These are phyloP conservation scores for Mesembrinibis cayennensis DNA, from an alignment of 2,113 vertebrate genomes.

Conservation along the genomic window DNA sequence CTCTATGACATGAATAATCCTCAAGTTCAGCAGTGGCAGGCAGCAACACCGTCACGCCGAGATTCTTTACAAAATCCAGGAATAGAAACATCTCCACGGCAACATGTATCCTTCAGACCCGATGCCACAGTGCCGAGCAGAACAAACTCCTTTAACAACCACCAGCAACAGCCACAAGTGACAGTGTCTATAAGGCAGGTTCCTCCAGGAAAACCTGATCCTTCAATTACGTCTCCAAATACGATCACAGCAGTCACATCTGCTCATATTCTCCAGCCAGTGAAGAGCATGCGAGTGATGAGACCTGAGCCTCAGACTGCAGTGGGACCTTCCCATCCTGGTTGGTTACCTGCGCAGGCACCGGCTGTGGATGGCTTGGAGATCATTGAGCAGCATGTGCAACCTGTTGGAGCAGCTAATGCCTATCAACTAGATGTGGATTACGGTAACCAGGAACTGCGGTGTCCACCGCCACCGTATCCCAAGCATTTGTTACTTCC, in stretches of 20 bases:
- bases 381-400: constrained; percentile 78
- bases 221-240: constrained; percentile 83
- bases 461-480: constrained; percentile 92
- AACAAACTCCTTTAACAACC: constrained; percentile 93
- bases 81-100: constrained; percentile 77
- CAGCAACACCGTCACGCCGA: constrained; percentile 74
- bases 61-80: constrained; percentile 80
- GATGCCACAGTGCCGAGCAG: constrained; percentile 86
- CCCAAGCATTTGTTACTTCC: constrained; percentile 87
- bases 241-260: constrained; percentile 93
- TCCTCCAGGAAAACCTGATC: constrained; percentile 81
- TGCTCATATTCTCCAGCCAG: constrained; percentile 93
- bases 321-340: constrained; percentile 92
- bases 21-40: constrained; percentile 80
- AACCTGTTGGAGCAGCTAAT: constrained; percentile 73
- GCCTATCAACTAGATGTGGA: constrained; percentile 80
- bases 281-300: constrained; percentile 95
- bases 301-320: constrained; percentile 96
- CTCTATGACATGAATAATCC: constrained; percentile 81
- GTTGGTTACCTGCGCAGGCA: constrained; percentile 85
- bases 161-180: constrained; percentile 80
- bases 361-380: constrained; percentile 70
- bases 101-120: constrained; percentile 83
- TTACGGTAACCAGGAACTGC: constrained; percentile 78
- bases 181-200: constrained; percentile 77